These are phyloP conservation scores for Rynchops niger DNA, from an alignment of 2,113 vertebrate species.

Conservation along the genomic window DNA sequence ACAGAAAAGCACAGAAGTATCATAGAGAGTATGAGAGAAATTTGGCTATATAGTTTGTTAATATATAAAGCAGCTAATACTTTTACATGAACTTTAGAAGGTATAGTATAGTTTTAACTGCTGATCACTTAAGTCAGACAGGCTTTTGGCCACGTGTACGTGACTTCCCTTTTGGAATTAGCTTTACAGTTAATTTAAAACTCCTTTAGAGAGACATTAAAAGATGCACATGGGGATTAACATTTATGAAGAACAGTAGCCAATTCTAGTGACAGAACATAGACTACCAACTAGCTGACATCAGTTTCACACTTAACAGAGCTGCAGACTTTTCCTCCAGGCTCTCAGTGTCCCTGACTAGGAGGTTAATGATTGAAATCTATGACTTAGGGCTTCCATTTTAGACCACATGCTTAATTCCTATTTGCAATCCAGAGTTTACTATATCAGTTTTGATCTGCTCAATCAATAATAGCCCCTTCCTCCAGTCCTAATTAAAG, in stretches of 20 bases:
- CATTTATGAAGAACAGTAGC: conserved; percentile 37
- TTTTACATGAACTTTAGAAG: conserved; percentile 56
- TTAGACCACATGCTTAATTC: neutral
- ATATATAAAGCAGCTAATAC: conserved; percentile 41
- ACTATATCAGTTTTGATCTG: neutral
- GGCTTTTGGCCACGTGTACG: neutral
- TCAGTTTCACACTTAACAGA: conserved; percentile 12
- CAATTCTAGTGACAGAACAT: conserved; percentile 36
- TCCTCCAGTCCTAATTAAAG: neutral
- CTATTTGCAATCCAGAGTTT: neutral
- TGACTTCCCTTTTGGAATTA: conserved; percentile 46
- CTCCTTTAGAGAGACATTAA: conserved; percentile 33
- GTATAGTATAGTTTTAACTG: conserved; percentile 47
- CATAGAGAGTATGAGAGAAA: conserved; percentile 18
- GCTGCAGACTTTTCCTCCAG: neutral
- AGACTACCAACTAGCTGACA: neutral
- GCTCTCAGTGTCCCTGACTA: neutral
- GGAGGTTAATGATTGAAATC: conserved; percentile 21
- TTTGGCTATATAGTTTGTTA: conserved; percentile 55
- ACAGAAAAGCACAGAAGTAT: conserved; percentile 44
- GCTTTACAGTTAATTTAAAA: conserved; percentile 55
- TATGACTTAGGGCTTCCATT: conserved; percentile 31
- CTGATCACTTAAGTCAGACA: neutral
- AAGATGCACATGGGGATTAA: conserved; percentile 19
- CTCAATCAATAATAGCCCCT: neutral